These are phyloP conservation scores for Paramisgurnus dabryanus DNA, from an alignment of 2,113 vertebrate species.

Conservation along the genomic window DNA sequence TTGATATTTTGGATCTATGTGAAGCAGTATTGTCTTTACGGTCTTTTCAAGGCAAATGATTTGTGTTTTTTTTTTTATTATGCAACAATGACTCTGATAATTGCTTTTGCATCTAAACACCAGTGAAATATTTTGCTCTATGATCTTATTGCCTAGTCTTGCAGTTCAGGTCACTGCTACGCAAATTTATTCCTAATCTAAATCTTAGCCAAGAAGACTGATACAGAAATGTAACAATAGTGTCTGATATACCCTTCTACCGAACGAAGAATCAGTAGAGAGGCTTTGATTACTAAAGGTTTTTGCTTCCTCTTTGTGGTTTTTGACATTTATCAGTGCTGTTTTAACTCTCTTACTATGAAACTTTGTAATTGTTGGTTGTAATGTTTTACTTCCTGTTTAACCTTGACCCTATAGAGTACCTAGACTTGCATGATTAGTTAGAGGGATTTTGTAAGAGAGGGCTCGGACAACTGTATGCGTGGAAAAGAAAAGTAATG, in stretches of 20 bases:
- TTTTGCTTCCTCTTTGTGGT: conserved; percentile 32
- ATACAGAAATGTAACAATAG: conserved; percentile 55
- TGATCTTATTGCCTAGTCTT: conserved; percentile 49
- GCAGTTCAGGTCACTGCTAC: conserved; percentile 40
- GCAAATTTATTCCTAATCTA: conserved; percentile 50
- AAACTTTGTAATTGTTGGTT: conserved; percentile 22
- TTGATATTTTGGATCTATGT: conserved; percentile 2
- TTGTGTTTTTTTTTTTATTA: background rate
- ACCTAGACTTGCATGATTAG: background rate
- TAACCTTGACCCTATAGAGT: background rate
- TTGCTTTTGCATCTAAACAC: background rate
- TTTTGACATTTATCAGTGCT: conserved; percentile 15
- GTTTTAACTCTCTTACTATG: background rate
- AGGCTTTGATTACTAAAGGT: conserved; percentile 32
- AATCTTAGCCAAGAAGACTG: conserved; percentile 61
- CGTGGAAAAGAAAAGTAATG: conserved; percentile 27
- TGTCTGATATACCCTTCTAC: conserved; percentile 20
- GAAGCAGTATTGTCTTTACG: background rate
- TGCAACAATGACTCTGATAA: background rate
- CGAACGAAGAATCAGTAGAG: conserved; percentile 44
- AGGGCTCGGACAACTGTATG: conserved; percentile 16
- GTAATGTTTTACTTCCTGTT: conserved; percentile 11
- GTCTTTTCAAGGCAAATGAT: background rate
- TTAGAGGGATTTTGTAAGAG: background rate
- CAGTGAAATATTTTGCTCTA: conserved; percentile 55